These are phyloP conservation scores for Semnornis frantzii DNA, from an alignment of 2,113 vertebrate genomes.

Conservation along the genomic window DNA sequence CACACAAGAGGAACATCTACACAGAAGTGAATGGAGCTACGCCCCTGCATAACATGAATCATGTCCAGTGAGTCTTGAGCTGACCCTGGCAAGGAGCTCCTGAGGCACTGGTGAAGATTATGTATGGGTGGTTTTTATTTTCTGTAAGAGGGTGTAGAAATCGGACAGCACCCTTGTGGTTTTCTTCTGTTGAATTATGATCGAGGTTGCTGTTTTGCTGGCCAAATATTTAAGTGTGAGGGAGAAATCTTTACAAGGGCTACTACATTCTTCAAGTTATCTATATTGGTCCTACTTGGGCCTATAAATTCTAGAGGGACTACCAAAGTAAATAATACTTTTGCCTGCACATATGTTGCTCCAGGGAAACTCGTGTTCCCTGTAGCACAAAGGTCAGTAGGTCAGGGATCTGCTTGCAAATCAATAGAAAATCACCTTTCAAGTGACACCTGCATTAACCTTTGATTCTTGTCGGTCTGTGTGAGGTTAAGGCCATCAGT, in stretches of 20 bases:
- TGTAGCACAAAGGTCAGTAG: conserved; percentile 29
- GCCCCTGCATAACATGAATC: not conserved
- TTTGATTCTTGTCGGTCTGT: conserved; percentile 41
- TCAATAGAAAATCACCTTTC: conserved; percentile 63
- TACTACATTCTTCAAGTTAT: conserved; percentile 62
- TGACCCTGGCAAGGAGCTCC: conserved; percentile 12
- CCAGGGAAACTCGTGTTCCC: conserved; percentile 24
- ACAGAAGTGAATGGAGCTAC: not conserved
- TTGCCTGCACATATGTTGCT: conserved; percentile 46
- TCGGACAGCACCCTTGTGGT: not conserved
- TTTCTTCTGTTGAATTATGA: conserved; percentile 50
- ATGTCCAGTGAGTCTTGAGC: not conserved
- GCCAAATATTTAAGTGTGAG: conserved; percentile 35
- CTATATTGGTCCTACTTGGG: conserved; percentile 35
- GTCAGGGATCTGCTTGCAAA: conserved; percentile 56
- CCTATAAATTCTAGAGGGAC: conserved; percentile 59
- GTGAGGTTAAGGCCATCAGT: conserved; percentile 17
- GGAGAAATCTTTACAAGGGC: conserved; percentile 49
- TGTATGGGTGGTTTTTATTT: conserved; percentile 49
- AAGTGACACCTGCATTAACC: conserved; percentile 58
- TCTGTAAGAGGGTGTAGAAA: conserved; percentile 46
- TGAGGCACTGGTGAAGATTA: not conserved
- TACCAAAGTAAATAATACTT: conserved; percentile 61
- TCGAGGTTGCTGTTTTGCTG: conserved; percentile 34
- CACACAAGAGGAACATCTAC: not conserved